Conservation (phyloP, 2,113 vertebrate genomes). For the Scomber japonicus region DNA sequence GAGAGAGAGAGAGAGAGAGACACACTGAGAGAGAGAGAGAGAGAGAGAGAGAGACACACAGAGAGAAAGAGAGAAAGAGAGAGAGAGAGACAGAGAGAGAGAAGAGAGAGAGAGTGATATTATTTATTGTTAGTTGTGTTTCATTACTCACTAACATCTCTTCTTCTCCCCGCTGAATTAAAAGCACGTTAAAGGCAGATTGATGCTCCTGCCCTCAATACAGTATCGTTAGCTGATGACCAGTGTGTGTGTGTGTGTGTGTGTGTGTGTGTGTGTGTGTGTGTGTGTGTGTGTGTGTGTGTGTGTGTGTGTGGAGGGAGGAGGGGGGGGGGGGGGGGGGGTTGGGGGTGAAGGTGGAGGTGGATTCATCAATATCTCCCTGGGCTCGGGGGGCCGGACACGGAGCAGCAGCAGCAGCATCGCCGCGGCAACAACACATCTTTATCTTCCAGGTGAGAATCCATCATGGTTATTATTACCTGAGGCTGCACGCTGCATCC, state of each 20-base stretch:
- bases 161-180: not conserved
- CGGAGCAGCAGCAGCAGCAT: conserved; percentile 5
- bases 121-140: not conserved
- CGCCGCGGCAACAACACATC: conserved; percentile 29
- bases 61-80: too few species aligned
- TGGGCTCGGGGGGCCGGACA: not conserved
- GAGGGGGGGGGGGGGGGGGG: too few species aligned
- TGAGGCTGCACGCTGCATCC: conserved; percentile 46
- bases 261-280: not conserved
- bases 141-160: conserved; percentile 13
- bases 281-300: too few species aligned
- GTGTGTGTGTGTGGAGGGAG: not conserved
- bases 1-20: too few species aligned
- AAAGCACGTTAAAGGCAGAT: not conserved
- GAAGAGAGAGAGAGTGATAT: too few species aligned
- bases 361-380: conserved; percentile 54
- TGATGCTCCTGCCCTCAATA: conserved; percentile 33
- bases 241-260: not conserved
- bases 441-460: conserved; percentile 70
- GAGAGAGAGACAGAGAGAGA: too few species aligned
- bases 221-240: conserved; percentile 45
- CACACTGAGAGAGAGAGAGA: too few species aligned
- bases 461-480: conserved; percentile 71
- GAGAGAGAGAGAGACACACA: too few species aligned
- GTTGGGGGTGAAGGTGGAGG: not conserved